A percentile compares a stretch with the other conserved stretches of the same genome.
These are phyloP conservation scores for Etheostoma spectabile DNA, from an alignment of 2,113 vertebrate genomes.

Conservation along the genomic window DNA sequence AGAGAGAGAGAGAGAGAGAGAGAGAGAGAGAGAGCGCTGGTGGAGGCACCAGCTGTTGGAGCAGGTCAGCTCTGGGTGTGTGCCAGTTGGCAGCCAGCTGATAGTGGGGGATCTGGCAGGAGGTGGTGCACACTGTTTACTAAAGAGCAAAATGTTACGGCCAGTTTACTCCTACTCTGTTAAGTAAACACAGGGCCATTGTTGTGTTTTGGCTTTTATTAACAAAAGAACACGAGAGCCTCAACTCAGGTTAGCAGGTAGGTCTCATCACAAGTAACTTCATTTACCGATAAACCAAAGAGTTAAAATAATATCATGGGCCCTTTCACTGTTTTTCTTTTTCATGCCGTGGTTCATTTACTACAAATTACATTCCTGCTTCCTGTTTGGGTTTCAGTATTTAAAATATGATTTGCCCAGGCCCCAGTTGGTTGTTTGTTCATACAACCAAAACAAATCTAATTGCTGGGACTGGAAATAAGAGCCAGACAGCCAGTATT, in stretches of 20 bases:
- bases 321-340: neutral
- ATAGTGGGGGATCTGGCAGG: conserved; percentile 9
- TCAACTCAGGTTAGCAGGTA: neutral
- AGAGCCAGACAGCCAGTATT: neutral
- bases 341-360: neutral
- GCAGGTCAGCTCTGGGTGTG: conserved; percentile 1
- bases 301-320: neutral
- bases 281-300: neutral
- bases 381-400: neutral
- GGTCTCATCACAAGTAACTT: neutral
- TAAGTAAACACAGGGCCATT: neutral
- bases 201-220: conserved; percentile 14
- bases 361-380: neutral
- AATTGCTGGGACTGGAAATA: neutral
- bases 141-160: neutral
- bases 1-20: too few species aligned
- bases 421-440: neutral
- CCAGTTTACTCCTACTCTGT: neutral
- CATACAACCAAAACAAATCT: neutral
- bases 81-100: conserved; percentile 35
- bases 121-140: neutral
- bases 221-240: neutral
- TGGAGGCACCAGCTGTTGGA: conserved; percentile 46
- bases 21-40: too few species aligned
- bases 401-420: neutral